Base-by-base conservation (phyloP, 2,113 vertebrate genomes). In the Myocastor coypus region DNA sequence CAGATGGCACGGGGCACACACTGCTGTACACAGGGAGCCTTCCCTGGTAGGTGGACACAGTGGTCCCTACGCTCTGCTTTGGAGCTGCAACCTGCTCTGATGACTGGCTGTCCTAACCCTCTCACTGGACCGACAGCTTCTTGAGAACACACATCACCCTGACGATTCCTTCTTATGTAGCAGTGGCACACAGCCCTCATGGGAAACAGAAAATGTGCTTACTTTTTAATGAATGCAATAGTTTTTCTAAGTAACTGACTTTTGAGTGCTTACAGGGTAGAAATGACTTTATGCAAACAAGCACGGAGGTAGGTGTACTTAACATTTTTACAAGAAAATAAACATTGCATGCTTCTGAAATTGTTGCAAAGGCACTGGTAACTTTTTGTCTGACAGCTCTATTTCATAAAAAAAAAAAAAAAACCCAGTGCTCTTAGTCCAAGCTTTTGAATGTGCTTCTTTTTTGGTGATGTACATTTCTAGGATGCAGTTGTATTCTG, bases 211-310 rank as follows among this genome's bases (percentile, higher is more conserved):
- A n/a, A 78, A 68, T 50, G 34, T 9, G 64, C 14, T 11, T 14
- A 42, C 55, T 71, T 92, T 92, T n/a, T 73, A 91, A 78, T 34
- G 37, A 92, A 89, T 32, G 32, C 46, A 50, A 14, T 12, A 34
- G 34, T n/a, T 59, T 13, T 57, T 64, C 28, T 55, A 30, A 88
- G 40, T 59, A 64, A 88, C 11, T 46, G 24, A 82, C 37, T 42
- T 22, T 0, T 81, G 14, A 71, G 46, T 55, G 46, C 40, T 63
- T 83, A 64, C 24, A n/a, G 26, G 42, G 55, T 73, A 68, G 75
- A 89, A 12, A 40, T 63, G 30, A 68, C 22, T 87, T 89, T 85
- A 80, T 46, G 34, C 20, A 94, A 92, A 92, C 40, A 84, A 69
- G 50, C 24, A 57, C 13, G 50, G 66, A 87, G 61, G n/a, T n/a